Evolutionary conservation across 1,140 invertebrate species (phyloP), one percentile per base, ranked within the genome.

Genomic region (Dreissena polymorpha): DNA sequence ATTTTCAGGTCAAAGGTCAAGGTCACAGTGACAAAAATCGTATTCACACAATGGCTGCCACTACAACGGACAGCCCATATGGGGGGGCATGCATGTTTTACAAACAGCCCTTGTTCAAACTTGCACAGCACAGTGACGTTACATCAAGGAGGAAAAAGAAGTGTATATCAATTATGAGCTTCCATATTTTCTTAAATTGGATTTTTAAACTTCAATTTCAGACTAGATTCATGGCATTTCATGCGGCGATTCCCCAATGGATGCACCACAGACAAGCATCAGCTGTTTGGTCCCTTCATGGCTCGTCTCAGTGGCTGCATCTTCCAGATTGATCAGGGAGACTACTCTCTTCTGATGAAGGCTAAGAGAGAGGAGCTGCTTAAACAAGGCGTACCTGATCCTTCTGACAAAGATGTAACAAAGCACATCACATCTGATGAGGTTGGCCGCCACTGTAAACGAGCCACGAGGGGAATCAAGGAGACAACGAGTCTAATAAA

Each of bases 201-300:
- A n/a, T n/a, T n/a, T n/a, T n/a, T n/a, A n/a, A n/a, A n/a, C n/a
- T n/a, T n/a, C n/a, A n/a, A n/a, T n/a, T n/a, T n/a, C n/a, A n/a
- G n/a, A n/a, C n/a, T n/a, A n/a, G n/a, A n/a, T n/a, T n/a, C n/a
- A 7, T 90, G 89, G 87, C 88, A 89, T 72, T 89, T 89, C 79
- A 90, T 88, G 87, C 73, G 89, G 0, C 76, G 86, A 23, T 57
- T 90, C 14, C 77, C 89, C 10, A 10, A 23, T 55, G 86, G 84
- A 14, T 78, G 68, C 57, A 86, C 84, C 68, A 86, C 86, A 5
- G 85, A 89, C 14, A 49, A 70, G 14, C 88, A 90, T 63, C 82
- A 53, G 6, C 80, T 90, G 69, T 89, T 89, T 72, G 68, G 74
- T 3, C 63, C 55, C 6, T 88, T 89, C 60, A 85, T 89, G 86